A percentile compares a stretch with the other conserved stretches of the same genome.
Evolutionary conservation across 35 echinoderm and acorn worm species (phyloP).

Genomic region (Apostichopus japonicus): DNA sequence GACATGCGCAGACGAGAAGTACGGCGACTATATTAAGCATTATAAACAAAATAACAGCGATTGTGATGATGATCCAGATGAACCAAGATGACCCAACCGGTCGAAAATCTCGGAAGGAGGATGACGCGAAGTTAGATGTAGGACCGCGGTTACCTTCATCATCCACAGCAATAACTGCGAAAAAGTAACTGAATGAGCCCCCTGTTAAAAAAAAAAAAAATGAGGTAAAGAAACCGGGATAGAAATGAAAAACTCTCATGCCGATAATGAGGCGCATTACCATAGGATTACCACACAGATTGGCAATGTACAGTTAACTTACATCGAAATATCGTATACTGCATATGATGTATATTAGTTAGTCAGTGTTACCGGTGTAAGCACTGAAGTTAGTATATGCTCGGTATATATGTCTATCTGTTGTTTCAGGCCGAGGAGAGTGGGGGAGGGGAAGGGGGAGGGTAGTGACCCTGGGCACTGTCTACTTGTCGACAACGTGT

Average conservation of each 20-base stretch:
- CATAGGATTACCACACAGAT: too few species aligned
- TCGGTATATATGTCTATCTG: too few species aligned
- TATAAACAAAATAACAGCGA: slow-evolving; percentile 18
- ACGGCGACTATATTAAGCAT: slow-evolving; percentile 10
- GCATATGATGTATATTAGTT: too few species aligned
- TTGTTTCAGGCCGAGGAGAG: too few species aligned
- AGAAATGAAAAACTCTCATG: not conserved
- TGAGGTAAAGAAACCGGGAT: not conserved
- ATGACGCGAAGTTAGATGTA: slow-evolving; percentile 68
- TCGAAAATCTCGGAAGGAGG: slow-evolving; percentile 51
- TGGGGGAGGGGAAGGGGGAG: too few species aligned
- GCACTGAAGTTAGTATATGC: too few species aligned
- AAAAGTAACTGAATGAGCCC: slow-evolving; percentile 55
- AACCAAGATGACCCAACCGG: slow-evolving; percentile 45
- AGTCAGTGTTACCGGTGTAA: too few species aligned
- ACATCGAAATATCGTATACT: too few species aligned
- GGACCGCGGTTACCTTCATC: slow-evolving; percentile 69
- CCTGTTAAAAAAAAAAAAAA: slow-evolving; percentile 50
- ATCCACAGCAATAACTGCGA: slow-evolving; percentile 76
- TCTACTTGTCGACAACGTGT: too few species aligned
- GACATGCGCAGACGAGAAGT: not conserved
- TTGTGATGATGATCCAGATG: slow-evolving; percentile 22
- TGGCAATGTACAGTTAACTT: too few species aligned
- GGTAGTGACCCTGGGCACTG: too few species aligned
- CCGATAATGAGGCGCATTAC: too few species aligned